Percentiles rank a stretch among this genome's conserved stretches.
phyloP scores from a whole-genome alignment of 2,797 vertebrate species.

The Karalla daura region DNA sequence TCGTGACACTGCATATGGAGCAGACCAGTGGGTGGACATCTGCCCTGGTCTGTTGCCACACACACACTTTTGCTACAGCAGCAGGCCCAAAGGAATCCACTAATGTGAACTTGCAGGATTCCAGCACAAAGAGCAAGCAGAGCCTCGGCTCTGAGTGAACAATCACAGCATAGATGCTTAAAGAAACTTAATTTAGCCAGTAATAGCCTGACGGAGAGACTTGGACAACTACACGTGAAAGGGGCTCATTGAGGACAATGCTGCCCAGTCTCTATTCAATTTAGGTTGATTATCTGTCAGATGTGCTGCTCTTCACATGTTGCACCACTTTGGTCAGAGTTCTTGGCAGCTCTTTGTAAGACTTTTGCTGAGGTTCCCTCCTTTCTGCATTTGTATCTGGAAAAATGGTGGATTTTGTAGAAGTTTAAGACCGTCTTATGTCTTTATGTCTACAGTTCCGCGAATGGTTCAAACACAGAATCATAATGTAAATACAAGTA shows the following conservation, averaged over 20 bases:
- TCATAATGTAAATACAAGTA: neutral
- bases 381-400: neutral
- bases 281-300: constrained; percentile 41
- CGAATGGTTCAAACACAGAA: no score
- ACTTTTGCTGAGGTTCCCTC: neutral
- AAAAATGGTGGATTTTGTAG: no score
- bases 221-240: constrained; percentile 52
- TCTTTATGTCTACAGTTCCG: no score
- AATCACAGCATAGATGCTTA: constrained; percentile 41
- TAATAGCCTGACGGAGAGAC: constrained; percentile 39
- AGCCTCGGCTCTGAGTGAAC: constrained; percentile 35
- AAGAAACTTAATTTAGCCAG: constrained; percentile 57
- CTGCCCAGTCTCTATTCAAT: constrained; percentile 48
- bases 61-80: no score
- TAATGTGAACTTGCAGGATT: neutral
- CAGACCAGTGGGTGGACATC: no score
- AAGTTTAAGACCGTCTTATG: no score
- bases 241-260: constrained; percentile 53
- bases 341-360: neutral
- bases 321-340: constrained; percentile 18
- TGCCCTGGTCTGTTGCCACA: no score
- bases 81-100: neutral
- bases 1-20: no score
- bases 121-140: neutral
- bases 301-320: constrained; percentile 52